These are phyloP conservation scores for Enteromius thamalakanensis DNA, from an alignment of 2,797 vertebrate species.

Conservation along the genomic window DNA sequence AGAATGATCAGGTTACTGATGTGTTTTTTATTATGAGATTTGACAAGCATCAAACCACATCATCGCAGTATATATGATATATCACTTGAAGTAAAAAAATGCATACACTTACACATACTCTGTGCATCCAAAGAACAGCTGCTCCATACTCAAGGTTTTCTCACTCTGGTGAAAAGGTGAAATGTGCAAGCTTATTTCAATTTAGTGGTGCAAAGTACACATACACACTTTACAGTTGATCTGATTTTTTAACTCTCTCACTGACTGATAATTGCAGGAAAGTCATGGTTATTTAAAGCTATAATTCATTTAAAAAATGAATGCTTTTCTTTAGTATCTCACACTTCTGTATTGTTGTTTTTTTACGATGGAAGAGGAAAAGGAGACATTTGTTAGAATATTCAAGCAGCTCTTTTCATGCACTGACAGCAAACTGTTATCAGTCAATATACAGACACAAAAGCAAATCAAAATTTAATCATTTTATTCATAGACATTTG, in stretches of 20 bases:
- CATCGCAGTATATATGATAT: neutral
- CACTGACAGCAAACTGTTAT: no score
- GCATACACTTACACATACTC: no score
- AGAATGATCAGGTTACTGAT: neutral
- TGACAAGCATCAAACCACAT: neutral
- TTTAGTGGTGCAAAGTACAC: neutral
- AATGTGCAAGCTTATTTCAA: conserved; percentile 4
- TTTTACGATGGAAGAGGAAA: neutral
- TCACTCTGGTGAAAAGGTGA: conserved; percentile 19
- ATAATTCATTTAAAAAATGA: neutral
- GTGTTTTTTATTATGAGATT: neutral
- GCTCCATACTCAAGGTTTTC: conserved; percentile 18
- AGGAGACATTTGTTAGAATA: neutral
- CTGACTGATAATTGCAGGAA: neutral
- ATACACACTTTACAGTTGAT: neutral
- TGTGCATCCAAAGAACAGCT: no score
- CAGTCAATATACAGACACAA: neutral
- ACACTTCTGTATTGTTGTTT: neutral
- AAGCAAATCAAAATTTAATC: neutral
- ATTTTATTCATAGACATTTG: neutral
- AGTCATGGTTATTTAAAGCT: neutral
- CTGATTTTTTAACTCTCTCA: neutral
- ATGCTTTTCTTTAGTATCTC: neutral
- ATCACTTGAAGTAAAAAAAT: neutral
- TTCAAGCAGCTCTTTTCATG: neutral